Evolutionary conservation across 2,888 invertebrate genomes (phyloP), one percentile per base, ranked within the genome.

Genomic region (Dryomyza anilis): DNA sequence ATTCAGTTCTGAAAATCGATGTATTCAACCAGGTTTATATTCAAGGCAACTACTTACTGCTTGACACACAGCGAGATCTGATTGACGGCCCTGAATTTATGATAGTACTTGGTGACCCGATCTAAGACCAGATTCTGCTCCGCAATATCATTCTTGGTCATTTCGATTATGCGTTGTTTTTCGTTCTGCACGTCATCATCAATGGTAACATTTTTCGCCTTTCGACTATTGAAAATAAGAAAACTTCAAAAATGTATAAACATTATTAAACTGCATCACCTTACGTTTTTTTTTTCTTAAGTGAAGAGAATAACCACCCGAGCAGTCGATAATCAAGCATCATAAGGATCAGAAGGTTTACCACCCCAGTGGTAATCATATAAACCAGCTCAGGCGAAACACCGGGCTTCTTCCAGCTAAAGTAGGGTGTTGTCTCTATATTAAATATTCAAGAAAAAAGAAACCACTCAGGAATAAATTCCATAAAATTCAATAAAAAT

Each of bases 81-180:
- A 78, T 94, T 89, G 0, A 96, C 96, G 0, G 95, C 95, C 60
- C 90, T 80, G 67, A 92, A 86, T 0, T 86, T 85, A 7, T 87
- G 88, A 76, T 95, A 95, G 76, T 87, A 89, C 81, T 95, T 95
- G 21, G 90, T 87, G 10, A 95, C 84, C 67, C 87, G 85, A 67
- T 86, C 87, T 12, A 91, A 78, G 1, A 90, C 87, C 3, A 92
- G 78, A 53, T 86, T 87, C 71, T 87, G 85, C 0, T 77, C 73
- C 0, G 73, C 53, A 16, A 86, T 75, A n/a, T 84, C 83, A 0
- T 74, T 33, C 7, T 72, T 63, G 1, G 84, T 74, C 71, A 86
- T 81, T 7, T 75, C 74, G 14, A 80, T 72, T 3, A 88, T 86
- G 69, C 84, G 85, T 1, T 75, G 68, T 43, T 84, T 85, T 73